Evolutionary conservation across 1,140 invertebrate genomes (phyloP), one percentile per base, ranked within the genome.

Genomic region (Homalodisca vitripennis): DNA sequence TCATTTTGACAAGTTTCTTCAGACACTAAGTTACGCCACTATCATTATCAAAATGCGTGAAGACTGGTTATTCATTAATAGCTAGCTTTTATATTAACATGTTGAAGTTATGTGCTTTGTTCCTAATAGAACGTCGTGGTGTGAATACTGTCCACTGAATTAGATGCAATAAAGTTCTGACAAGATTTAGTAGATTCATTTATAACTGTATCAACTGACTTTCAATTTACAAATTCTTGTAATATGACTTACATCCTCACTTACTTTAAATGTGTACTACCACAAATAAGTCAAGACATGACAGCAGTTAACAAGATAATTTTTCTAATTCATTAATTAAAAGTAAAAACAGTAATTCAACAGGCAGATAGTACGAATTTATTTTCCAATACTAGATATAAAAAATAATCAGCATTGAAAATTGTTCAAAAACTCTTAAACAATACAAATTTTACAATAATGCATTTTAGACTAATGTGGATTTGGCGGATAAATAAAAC

Each of bases 171-270:
- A 10, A 17, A 17, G 17, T 53, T 22, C 48, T 53, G 12, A 12
- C 3, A 14, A 14, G 22, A 3, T 53, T 17, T 3, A 22, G 20
- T 12, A 53, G 12, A 17, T 3, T 12, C 20, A 12, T 53, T 22
- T 14, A 17, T 53, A 17, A 53, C 48, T 53, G 48, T 53, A 12
- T 53, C 20, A 17, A 53, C 48, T 14, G 48, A 22, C 20, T 53
- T 53, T 22, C 20, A 10, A n/a, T 31, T 67, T 20, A 68, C 29
- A 63, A 31, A 47, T 48, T 27, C n/a, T n/a, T 24, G 65, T 53
- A 53, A 66, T 17, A 67, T 32, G 22, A 48, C 31, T 64, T 31
- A 27, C 63, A 47, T 3, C 26, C 20, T 46, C 22, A 69, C 26
- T 41, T 66, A n/a, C n/a, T n/a, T n/a, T n/a, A n/a, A n/a, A n/a